Evolutionary conservation across 2,888 invertebrate genomes (phyloP).

Genomic region (Diadromus collaris): DNA sequence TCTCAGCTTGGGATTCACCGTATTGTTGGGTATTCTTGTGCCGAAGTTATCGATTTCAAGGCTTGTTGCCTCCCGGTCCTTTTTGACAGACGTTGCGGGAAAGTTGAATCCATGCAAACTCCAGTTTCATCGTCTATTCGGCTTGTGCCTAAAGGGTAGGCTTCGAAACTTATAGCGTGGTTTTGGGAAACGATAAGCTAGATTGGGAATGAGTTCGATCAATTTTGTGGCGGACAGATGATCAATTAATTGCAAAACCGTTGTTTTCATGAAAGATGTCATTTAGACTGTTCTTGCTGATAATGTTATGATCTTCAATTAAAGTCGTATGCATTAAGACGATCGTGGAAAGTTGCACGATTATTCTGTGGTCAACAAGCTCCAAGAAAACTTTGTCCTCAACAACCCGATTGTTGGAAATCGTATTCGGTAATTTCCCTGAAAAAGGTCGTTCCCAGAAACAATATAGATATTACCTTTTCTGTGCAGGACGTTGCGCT

Average conservation of each 20-base stretch:
- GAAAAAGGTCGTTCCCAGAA: background rate
- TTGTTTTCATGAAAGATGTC: background rate
- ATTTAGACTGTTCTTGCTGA: background rate
- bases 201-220: background rate
- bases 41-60: slow-evolving; percentile 7
- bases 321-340: background rate
- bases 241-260: background rate
- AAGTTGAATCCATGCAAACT: background rate
- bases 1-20: background rate
- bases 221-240: background rate
- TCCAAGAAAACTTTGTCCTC: no score
- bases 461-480: background rate
- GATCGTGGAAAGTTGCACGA: background rate
- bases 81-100: background rate
- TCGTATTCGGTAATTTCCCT: background rate
- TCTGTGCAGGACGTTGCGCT: background rate
- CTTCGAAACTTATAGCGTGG: background rate
- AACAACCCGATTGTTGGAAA: background rate
- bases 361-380: background rate
- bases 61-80: background rate
- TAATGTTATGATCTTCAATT: background rate
- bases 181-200: background rate
- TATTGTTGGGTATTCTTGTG: background rate
- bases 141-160: background rate
- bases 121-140: background rate